These are phyloP conservation scores for Tachina fera DNA, from an alignment of 2,888 invertebrate genomes.

Conservation along the genomic window DNA sequence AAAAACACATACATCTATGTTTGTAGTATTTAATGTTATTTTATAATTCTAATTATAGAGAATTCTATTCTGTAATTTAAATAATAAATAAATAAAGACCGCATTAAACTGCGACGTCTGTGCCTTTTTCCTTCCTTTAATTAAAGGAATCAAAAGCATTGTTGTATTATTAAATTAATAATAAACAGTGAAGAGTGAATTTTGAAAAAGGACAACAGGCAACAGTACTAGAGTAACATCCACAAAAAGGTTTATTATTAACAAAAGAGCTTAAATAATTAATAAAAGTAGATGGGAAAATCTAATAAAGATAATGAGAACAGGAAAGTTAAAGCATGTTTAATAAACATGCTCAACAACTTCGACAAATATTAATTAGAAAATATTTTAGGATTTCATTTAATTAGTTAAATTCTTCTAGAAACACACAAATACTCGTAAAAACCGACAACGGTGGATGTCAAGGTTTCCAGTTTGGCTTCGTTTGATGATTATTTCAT, in stretches of 20 bases:
- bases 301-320: not conserved
- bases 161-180: slow-evolving; percentile 18
- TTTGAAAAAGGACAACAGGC: not conserved
- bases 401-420: not conserved
- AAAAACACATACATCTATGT: too few relatives aligned
- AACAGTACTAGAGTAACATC: too few relatives aligned
- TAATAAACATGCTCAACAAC: not conserved
- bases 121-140: not conserved
- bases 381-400: slow-evolving; percentile 13
- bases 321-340: not conserved
- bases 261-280: slow-evolving; percentile 19
- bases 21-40: too few relatives aligned
- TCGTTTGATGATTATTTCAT: not conserved
- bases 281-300: not conserved
- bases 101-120: not conserved
- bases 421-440: not conserved
- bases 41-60: not conserved
- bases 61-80: not conserved
- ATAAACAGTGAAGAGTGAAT: not conserved
- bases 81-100: not conserved
- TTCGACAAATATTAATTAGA: slow-evolving; percentile 35
- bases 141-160: slow-evolving; percentile 1
- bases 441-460: not conserved
- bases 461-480: not conserved
- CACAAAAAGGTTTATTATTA: not conserved